Base-by-base conservation (phyloP, 2,888 invertebrate genomes). In the Sarcophaga variegata region DNA sequence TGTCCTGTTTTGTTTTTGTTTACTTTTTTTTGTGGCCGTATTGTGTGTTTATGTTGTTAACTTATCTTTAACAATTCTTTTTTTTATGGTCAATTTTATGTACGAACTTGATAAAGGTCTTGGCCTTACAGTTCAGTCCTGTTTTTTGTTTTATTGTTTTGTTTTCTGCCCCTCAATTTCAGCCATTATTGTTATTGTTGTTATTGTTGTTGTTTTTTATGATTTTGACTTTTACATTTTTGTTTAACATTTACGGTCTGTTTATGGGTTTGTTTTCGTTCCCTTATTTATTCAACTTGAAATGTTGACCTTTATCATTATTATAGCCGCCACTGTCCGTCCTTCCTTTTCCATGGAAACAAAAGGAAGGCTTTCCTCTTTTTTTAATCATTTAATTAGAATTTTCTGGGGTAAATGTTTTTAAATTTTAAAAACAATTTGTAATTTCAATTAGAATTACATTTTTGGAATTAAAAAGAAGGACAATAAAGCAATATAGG, bases 161-260 rank as follows among this genome's bases (percentile, higher is more conserved):
- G 37, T 66, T 2, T 11, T 59, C 37, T 37, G 37, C 37, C 8
- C 10, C 37, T 37, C 37, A 37, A 37, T 10, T 37, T 37, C 37
- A 37, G 37, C 37, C 45, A 25, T 64, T 25, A 8, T 8, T 59
- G 72, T 54, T 49, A 17, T 75, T 75, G 25, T 63, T 59, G 4
- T 74, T 37, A 0, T 8, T 37, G 37, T 37, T 37, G 2, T 37
- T 27, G 0, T 6, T 37, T 69, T 37, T 69, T 37, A 20, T 69
- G 60, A 27, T 22, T 81, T 75, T 81, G 79, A 83, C 79, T 76
- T 82, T 79, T 22, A 86, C 62, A 80, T 76, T 77, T 37, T 80
- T 83, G 66, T 80, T 86, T 80, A 80, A 83, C 71, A 77, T 86
- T 86, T 75, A 81, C 66, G 78, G 78, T 37, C 63, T 77, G 67